Conservation (phyloP, 1,140 invertebrate species). For the Camponotus pennsylvanicus region DNA sequence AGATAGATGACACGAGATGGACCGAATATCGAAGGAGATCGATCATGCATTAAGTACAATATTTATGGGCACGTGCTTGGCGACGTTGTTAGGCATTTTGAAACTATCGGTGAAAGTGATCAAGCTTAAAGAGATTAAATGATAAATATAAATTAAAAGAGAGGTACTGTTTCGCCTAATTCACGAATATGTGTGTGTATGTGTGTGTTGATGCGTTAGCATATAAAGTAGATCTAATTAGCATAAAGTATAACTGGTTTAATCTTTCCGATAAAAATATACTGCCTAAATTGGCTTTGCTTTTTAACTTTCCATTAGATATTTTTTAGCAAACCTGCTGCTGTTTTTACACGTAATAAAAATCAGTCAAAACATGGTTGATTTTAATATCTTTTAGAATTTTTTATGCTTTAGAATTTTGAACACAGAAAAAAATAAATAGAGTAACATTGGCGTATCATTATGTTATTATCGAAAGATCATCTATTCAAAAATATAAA, state of each 20-base stretch:
- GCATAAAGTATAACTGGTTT: constrained; percentile 8
- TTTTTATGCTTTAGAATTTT: not conserved
- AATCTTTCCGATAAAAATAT: not conserved
- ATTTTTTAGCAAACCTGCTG: not conserved
- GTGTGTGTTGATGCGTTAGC: not conserved
- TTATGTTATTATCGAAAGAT: too few relatives aligned
- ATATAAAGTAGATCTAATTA: constrained; percentile 8
- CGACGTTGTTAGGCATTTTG: constrained; percentile 21
- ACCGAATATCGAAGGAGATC: constrained; percentile 27
- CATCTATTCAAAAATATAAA: not conserved
- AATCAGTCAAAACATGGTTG: not conserved
- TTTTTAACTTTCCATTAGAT: not conserved
- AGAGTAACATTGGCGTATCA: too few relatives aligned
- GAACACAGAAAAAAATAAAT: not conserved
- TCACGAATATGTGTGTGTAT: not conserved
- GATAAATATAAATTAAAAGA: constrained; percentile 28
- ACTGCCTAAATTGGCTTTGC: not conserved
- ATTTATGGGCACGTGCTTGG: not conserved
- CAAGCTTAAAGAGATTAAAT: constrained; percentile 20
- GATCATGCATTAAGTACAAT: not conserved
- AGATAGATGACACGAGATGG: constrained; percentile 39
- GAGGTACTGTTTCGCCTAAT: constrained; percentile 12
- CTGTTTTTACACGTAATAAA: not conserved
- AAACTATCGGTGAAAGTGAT: constrained; percentile 55
- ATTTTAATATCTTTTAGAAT: not conserved